Base-by-base conservation (phyloP, 2,113 vertebrate genomes). In the Mola mola region DNA sequence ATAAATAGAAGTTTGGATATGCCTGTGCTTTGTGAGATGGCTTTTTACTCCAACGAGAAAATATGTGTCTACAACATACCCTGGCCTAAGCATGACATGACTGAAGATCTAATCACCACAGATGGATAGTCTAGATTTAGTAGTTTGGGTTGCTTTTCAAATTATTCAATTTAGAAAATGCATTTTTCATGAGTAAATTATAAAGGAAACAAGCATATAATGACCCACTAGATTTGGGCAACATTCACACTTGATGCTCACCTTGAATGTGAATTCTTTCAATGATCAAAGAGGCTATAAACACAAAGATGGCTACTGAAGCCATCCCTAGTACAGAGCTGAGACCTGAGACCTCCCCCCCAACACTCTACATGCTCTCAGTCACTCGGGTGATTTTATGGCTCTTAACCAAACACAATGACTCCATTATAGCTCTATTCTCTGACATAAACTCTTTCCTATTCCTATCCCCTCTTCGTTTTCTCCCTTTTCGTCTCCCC, bases 361-460 rank as follows among this genome's bases (percentile, higher is more conserved):
- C 61, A 33, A 47, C 16, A 63, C 82, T 79, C 77, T 78, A 76
- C 78, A 78, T 62, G 55, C 75, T 61, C 64, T 48, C 64, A 73
- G 81, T 89, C 83, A 78, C 82, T 74, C 42, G 58, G 76, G 47
- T 83, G 85, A 88, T 89, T 89, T 88, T 79, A 86, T 82, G 88
- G 75, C 75, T 79, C 51, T 82, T 84, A 81, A 75, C 78, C 82
- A 63, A 85, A 87, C 86, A 89, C 89, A 92, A 86, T 85, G 85
- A 50, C 66, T 51, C 68, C 72, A 78, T 89, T 90, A 85, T 90
- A 71, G 58, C 78, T 72, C 58, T 5, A 41, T 55, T 71, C 26
- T 10, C 66, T 17, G 50, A 72, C 81, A 83, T 75, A 61, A 73
- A 63, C 71, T 82, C 48, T 49, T 66, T 58, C 34, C 46, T 44